Percentiles rank a stretch among this genome's conserved stretches.
Conservation (phyloP, 92 coral and sea anemone genomes). For the Umimayanthus chanpuru region DNA sequence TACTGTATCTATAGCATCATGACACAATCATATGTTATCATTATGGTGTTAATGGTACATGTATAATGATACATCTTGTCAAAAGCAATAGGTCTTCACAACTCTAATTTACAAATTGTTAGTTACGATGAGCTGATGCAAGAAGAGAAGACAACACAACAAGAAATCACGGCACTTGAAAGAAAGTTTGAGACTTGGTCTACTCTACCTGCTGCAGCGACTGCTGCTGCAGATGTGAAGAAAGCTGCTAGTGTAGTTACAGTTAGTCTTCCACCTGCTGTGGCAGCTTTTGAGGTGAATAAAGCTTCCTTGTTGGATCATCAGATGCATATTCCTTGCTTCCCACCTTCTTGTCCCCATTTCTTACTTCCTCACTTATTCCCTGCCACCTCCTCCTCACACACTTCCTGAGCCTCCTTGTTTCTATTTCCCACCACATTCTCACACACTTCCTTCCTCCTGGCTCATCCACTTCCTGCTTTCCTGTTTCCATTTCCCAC, state of each 20-base stretch:
- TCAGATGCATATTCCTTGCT: not conserved
- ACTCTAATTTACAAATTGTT: conserved; percentile 6
- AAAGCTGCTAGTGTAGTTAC: conserved; percentile 74
- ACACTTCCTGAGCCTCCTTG: not conserved
- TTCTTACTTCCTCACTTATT: not conserved
- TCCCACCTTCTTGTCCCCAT: not conserved
- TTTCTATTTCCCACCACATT: not conserved
- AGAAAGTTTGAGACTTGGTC: conserved; percentile 97
- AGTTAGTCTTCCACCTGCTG: conserved; percentile 92
- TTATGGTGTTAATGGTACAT: too few species aligned
- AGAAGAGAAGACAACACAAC: conserved; percentile 72
- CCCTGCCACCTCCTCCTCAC: not conserved
- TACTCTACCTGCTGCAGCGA: conserved; percentile 79
- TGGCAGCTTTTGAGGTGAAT: conserved; percentile 95
- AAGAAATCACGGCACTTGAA: conserved; percentile 88
- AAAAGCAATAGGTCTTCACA: not conserved
- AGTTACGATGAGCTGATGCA: conserved; percentile 90
- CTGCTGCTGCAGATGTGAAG: conserved; percentile 79
- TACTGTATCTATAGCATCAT: too few species aligned
- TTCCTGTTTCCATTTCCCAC: too few species aligned
- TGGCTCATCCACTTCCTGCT: too few species aligned
- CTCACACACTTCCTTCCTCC: not conserved
- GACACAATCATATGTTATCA: too few species aligned
- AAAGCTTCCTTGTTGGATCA: not conserved
- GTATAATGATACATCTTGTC: not conserved